These are phyloP conservation scores for Anhinga anhinga DNA, from an alignment of 2,113 vertebrate genomes.

Conservation along the genomic window DNA sequence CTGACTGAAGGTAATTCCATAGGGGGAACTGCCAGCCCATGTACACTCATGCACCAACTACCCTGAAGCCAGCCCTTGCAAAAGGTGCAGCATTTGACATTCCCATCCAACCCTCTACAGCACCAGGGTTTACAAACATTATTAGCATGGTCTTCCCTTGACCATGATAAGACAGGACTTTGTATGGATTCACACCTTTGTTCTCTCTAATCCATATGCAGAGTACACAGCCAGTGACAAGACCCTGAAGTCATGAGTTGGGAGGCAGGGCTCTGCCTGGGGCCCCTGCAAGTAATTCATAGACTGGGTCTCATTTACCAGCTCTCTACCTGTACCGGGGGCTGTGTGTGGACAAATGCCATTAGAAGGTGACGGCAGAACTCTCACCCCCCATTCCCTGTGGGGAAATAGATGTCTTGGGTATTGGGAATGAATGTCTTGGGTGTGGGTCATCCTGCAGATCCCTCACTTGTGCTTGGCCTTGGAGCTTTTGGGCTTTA, in stretches of 20 bases:
- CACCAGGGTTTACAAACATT: background rate
- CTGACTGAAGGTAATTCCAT: background rate
- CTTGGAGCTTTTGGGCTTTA: background rate
- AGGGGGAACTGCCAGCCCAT: background rate
- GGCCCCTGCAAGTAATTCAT: background rate
- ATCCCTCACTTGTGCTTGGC: background rate
- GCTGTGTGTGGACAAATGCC: background rate
- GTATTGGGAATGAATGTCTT: background rate
- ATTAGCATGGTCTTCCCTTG: background rate
- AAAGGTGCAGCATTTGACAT: background rate
- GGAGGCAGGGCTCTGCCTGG: background rate
- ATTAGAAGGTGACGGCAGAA: background rate
- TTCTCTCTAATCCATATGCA: background rate
- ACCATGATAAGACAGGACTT: background rate
- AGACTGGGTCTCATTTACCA: background rate
- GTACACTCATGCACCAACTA: rapidly evolving
- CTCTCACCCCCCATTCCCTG: rapidly evolving
- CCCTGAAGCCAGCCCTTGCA: background rate
- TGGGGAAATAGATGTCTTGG: background rate
- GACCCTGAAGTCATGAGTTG: background rate
- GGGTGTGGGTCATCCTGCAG: background rate
- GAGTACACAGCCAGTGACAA: rapidly evolving
- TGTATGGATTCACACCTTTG: background rate
- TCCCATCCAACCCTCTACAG: background rate
- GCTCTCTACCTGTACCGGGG: background rate